A percentile compares a stretch with the other conserved stretches of the same genome.
These are phyloP conservation scores for Sebastiscus tertius DNA, from an alignment of 2,797 vertebrate species.

Conservation along the genomic window DNA sequence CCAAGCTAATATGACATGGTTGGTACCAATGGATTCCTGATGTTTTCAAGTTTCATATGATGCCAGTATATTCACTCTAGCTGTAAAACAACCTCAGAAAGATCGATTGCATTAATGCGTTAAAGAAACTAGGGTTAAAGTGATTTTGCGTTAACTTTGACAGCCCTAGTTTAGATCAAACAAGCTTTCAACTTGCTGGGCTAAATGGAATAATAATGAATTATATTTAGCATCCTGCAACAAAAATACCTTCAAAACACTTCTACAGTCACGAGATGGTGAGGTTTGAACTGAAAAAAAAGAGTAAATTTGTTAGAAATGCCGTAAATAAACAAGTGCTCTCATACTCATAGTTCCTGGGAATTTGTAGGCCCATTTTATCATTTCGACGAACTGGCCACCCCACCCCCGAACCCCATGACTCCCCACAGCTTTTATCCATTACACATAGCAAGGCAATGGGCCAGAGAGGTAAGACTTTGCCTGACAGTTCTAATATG, in stretches of 20 bases:
- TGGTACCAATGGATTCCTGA: no score
- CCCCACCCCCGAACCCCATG: not conserved
- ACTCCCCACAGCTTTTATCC: slow-evolving; percentile 48
- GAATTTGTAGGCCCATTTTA: slow-evolving; percentile 10
- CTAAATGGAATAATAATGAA: not conserved
- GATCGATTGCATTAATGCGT: no score
- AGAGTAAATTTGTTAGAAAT: not conserved
- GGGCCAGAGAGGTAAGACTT: slow-evolving; percentile 37
- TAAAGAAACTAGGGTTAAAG: no score
- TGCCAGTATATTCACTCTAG: no score
- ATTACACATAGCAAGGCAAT: slow-evolving; percentile 36
- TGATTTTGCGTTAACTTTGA: no score
- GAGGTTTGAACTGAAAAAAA: not conserved
- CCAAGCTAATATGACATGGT: no score
- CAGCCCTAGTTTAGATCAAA: not conserved
- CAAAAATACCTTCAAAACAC: not conserved
- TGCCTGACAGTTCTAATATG: slow-evolving; percentile 19
- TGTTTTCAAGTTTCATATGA: no score
- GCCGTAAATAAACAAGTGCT: not conserved
- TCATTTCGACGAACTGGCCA: not conserved
- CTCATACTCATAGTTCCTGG: not conserved
- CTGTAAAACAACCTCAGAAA: no score
- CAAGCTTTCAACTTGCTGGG: not conserved
- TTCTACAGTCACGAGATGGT: not conserved
- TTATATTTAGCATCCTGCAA: no score